Conservation (phyloP, 2,888 invertebrate species). For the Sthenelais limicola region DNA sequence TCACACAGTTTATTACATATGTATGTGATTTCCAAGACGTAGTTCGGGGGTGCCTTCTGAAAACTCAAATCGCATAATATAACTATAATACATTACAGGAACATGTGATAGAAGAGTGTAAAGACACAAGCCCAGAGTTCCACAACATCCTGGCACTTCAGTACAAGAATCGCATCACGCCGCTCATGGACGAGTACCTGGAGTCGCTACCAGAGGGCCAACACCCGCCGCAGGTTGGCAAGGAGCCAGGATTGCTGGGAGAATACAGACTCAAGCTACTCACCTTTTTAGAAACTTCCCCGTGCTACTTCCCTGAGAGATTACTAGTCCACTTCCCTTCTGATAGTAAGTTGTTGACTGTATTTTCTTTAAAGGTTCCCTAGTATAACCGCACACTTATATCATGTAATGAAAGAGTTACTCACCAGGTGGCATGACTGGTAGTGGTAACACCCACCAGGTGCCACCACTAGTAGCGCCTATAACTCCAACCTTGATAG, state of each 20-base stretch:
- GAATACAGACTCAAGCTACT: constrained; percentile 79
- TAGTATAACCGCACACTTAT: neutral
- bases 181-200: constrained; percentile 71
- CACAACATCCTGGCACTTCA: constrained; percentile 93
- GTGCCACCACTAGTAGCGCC: too few relatives aligned
- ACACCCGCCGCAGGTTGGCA: constrained; percentile 64
- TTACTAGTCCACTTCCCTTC: constrained; percentile 89
- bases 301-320: constrained; percentile 87
- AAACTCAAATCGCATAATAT: too few relatives aligned
- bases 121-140: constrained; percentile 86
- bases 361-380: too few relatives aligned
- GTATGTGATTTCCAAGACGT: too few relatives aligned
- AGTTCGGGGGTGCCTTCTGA: too few relatives aligned
- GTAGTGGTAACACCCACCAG: neutral
- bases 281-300: constrained; percentile 85
- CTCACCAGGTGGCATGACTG: neutral
- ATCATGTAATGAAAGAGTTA: neutral
- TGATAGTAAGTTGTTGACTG: constrained; percentile 73
- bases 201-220: constrained; percentile 66
- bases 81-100: constrained; percentile 76
- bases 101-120: constrained; percentile 92
- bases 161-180: constrained; percentile 82
- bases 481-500: too few relatives aligned
- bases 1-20: neutral
- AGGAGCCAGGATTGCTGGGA: constrained; percentile 75